phyloP scores from a whole-genome alignment of 92 coral and sea anemone species.

The Palythoa caribaeorum region DNA sequence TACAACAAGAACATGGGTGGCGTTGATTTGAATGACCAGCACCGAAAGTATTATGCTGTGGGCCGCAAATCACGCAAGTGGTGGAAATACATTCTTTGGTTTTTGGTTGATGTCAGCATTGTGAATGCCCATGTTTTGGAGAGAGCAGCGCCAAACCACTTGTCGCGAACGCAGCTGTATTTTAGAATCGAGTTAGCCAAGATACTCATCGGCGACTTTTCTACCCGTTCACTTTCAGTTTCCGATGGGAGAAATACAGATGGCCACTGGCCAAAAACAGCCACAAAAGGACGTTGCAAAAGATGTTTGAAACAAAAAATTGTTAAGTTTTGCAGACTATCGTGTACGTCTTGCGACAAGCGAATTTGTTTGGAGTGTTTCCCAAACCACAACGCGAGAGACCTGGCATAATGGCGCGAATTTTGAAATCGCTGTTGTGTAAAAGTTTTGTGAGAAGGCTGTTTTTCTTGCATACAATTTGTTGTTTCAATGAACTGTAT shows the following conservation, averaged over 20 bases:
- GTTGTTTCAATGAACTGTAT: conserved; percentile 42
- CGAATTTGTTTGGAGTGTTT: conserved; percentile 44
- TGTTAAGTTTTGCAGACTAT: conserved; percentile 16
- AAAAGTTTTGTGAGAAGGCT: conserved; percentile 41
- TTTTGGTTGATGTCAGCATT: too few relatives aligned
- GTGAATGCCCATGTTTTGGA: too few relatives aligned
- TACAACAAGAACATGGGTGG: conserved; percentile 76
- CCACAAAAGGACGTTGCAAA: conserved; percentile 5
- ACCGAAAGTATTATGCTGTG: not conserved
- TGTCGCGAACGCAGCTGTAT: too few relatives aligned
- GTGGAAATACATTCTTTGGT: too few relatives aligned
- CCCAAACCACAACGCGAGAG: conserved; percentile 36
- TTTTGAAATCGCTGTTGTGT: conserved; percentile 21
- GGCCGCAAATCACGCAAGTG: not conserved
- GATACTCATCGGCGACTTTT: too few relatives aligned
- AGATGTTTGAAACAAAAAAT: conserved; percentile 28
- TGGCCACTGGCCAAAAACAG: too few relatives aligned
- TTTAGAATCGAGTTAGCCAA: too few relatives aligned
- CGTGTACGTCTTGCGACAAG: conserved; percentile 28
- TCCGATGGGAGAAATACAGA: too few relatives aligned
- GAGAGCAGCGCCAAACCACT: too few relatives aligned
- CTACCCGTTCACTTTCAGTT: too few relatives aligned
- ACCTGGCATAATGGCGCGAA: conserved; percentile 40
- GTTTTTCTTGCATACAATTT: conserved; percentile 22
- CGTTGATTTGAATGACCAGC: conserved; percentile 41